Evolutionary conservation across 2,113 vertebrate genomes (phyloP), one percentile per base, ranked within the genome.

Genomic region (Larimichthys polyactis): DNA sequence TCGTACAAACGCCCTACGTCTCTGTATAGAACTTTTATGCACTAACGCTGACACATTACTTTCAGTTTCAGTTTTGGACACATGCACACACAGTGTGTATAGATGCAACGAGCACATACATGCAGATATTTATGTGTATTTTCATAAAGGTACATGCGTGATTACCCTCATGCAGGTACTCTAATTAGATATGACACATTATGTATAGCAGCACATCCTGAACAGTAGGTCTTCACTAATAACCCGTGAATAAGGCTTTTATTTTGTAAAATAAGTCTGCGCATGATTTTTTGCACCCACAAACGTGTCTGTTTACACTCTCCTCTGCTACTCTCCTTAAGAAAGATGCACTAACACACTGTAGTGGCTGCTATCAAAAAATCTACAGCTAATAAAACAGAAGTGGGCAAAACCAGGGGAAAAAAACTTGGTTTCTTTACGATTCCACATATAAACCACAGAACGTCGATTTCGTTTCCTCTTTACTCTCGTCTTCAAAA

Each of bases 401-500:
- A 82, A 49, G 5, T 70, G 24, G 4, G 5, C 10, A 4, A 81
- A 69, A 67, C 15, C n/a, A 62, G 27, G 20, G 49, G 24, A 48
- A 36, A 36, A 36, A 36, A 78, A 12, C 27, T 49, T 12, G 1
- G 22, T 29, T 60, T 71, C 36, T 59, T 54, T 43, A 46, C 8
- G 48, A 19, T 59, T 22, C 6, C 55, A 64, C 8, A n/a, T n/a
- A 10, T 6, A 54, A 11, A 71, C 0, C 55, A 52, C 19, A 72
- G 54, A 27, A 14, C 20, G 22, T 0, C 54, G 49, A 76, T n/a
- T 63, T 10, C 29, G 54, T 4, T 69, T 63, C 36, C 14, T 62
- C 11, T 22, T 65, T 64, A 55, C 29, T 79, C 48, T 58, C 0
- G 0, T 75, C 20, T 55, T 65, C 27, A 59, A 79, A 75, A 48